Evolutionary conservation across 1,140 invertebrate genomes (phyloP), one percentile per base, ranked within the genome.

Genomic region (Mylabris phalerata): DNA sequence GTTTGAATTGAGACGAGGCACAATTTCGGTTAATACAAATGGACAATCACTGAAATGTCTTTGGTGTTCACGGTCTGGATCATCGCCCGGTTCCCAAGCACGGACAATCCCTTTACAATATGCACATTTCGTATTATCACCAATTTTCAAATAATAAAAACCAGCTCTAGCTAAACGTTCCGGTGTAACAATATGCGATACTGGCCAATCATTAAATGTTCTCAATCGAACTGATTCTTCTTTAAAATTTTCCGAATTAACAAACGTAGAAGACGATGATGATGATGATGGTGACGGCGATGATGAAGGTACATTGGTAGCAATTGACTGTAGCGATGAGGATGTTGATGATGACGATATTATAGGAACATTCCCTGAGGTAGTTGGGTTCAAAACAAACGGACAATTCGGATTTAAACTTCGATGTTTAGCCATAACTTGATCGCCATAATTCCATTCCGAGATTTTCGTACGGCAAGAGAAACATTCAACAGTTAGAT

Each of bases 111-210:
- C 88, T 64, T 80, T 79, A 74, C 90, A 93, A 79, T 84, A 94
- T 9, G 84, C 88, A 75, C 93, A 96, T 63, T 89, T 82, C 0
- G 94, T 89, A 71, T 88, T 77, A 45, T 82, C 82, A 26, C 71
- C 68, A 4, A 70, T 59, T 58, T 77, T 73, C 10, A 86, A 74
- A 69, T 88, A 92, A 69, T 86, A 91, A 74, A 93, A 95, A 4
- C 92, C 93, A 61, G 91, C 88, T 71, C 79, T 80, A 0, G 90
- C 92, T 57, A 95, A 74, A 10, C 82, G 79, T 69, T 84, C 76
- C 1, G 88, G 84, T 1, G 80, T 79, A 9, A 86, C 80, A 48
- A 79, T 80, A 40, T 84, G 72, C n/a, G 75, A 43, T 24, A 76
- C 74, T 3, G 86, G 85, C 86, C 86, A 88, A 50, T 78, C 74